A percentile compares a stretch with the other conserved stretches of the same genome.
Evolutionary conservation across 2,113 vertebrate species (phyloP).

Genomic region (Geococcyx californianus): DNA sequence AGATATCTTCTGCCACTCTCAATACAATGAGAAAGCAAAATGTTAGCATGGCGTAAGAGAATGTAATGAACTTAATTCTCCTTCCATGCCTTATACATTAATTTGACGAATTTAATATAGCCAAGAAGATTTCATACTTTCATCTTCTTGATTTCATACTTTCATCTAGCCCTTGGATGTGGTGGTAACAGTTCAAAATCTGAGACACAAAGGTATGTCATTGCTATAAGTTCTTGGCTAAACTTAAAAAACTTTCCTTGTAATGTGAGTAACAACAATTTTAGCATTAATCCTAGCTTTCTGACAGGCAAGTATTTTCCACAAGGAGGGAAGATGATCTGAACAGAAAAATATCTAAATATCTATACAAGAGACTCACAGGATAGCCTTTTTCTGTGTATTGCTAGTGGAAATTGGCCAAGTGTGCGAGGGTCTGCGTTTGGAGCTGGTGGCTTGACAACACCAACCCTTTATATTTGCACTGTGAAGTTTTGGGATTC

Average conservation of each 20-base stretch:
- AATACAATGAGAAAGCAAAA: not conserved
- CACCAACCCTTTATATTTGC: not conserved
- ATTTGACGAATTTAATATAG: not conserved
- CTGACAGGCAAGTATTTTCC: not conserved
- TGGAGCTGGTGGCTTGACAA: not conserved
- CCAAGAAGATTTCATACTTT: not conserved
- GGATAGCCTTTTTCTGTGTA: not conserved
- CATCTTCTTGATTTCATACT: not conserved
- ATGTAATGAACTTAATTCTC: not conserved
- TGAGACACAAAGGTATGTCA: not conserved
- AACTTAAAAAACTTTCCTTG: not conserved
- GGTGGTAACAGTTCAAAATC: not conserved
- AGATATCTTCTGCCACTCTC: not conserved
- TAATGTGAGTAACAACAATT: not conserved
- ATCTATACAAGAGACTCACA: not conserved
- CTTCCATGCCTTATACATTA: not conserved
- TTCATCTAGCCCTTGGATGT: not conserved
- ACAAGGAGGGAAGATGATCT: not conserved
- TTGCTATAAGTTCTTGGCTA: not conserved
- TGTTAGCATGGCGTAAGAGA: not conserved
- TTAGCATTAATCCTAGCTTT: not conserved
- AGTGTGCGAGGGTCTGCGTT: not conserved
- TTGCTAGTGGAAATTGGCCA: not conserved
- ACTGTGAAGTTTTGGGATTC: not conserved
- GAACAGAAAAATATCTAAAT: not conserved